Evolutionary conservation across 2,888 invertebrate species (phyloP).

Genomic region (Drymonia ruficornis): DNA sequence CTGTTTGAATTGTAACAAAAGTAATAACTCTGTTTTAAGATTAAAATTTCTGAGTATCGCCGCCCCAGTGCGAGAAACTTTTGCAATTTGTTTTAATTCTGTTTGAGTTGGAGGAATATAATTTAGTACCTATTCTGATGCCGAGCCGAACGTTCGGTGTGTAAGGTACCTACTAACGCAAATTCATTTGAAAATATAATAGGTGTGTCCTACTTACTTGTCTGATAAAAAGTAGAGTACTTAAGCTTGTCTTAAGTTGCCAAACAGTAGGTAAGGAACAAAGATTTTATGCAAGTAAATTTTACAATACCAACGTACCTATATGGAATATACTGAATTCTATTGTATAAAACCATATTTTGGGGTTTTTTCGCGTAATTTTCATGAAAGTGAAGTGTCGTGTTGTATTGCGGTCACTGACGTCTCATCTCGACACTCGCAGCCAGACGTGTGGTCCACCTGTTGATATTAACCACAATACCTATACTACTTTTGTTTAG

Average conservation of each 20-base stretch:
- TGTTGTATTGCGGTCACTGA: neutral
- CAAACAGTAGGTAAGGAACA: no score
- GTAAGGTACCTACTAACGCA: neutral
- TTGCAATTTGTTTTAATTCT: slow-evolving; percentile 22
- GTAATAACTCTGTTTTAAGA: slow-evolving; percentile 5
- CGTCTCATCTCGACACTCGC: neutral
- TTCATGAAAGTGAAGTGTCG: neutral
- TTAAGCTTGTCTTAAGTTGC: no score
- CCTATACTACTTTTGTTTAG: neutral
- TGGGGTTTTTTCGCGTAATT: neutral
- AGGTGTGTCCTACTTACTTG: no score
- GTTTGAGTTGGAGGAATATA: slow-evolving; percentile 18
- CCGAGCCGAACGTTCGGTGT: slow-evolving; percentile 4
- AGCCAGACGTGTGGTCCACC: neutral
- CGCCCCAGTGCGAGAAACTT: slow-evolving; percentile 21
- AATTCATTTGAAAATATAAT: neutral
- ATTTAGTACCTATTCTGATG: slow-evolving; percentile 22
- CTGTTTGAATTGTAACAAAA: neutral
- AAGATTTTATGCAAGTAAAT: no score
- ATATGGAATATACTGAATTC: no score
- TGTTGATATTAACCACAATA: slow-evolving; percentile 1
- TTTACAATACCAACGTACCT: no score
- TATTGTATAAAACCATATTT: no score
- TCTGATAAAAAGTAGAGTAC: no score
- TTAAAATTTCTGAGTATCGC: slow-evolving; percentile 20